Conservation (phyloP, 2,888 invertebrate genomes). For the Acrocyrtus sp. region DNA sequence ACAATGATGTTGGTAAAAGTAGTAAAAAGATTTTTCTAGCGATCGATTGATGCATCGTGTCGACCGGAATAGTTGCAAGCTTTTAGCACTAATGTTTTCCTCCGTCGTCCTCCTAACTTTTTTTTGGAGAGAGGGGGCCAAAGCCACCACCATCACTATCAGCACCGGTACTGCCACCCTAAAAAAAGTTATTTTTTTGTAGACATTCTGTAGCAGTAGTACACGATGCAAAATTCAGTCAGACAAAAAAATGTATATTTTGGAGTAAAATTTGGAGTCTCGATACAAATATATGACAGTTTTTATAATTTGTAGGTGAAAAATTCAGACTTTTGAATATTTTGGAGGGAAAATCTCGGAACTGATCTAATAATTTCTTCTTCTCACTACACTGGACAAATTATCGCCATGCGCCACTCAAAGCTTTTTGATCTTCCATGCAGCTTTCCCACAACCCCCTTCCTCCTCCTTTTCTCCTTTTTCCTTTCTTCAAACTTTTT, state of each 20-base stretch:
- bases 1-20: slow-evolving; percentile 30
- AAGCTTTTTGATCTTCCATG: slow-evolving; percentile 3
- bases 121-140: no score
- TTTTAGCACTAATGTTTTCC: slow-evolving; percentile 64
- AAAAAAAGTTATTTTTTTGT: slow-evolving; percentile 4
- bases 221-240: no score
- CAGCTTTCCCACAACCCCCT: slow-evolving; percentile 2
- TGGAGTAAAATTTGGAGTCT: no score
- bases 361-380: no score
- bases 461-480: not conserved
- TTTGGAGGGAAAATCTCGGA: no score
- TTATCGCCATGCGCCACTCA: no score
- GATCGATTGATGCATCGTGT: slow-evolving; percentile 63
- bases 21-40: slow-evolving; percentile 33
- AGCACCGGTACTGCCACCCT: slow-evolving; percentile 21
- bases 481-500: not conserved
- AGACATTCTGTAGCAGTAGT: not conserved
- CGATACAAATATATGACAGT: no score
- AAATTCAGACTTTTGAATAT: no score
- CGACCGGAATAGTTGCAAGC: slow-evolving; percentile 63
- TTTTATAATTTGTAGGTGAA: no score
- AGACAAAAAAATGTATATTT: no score
- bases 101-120: slow-evolving; percentile 35
- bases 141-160: slow-evolving; percentile 31
- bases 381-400: no score